A percentile compares a stretch with the other conserved stretches of the same genome.
These are phyloP conservation scores for Volucella zonaria DNA, from an alignment of 2,888 invertebrate genomes.

Conservation along the genomic window DNA sequence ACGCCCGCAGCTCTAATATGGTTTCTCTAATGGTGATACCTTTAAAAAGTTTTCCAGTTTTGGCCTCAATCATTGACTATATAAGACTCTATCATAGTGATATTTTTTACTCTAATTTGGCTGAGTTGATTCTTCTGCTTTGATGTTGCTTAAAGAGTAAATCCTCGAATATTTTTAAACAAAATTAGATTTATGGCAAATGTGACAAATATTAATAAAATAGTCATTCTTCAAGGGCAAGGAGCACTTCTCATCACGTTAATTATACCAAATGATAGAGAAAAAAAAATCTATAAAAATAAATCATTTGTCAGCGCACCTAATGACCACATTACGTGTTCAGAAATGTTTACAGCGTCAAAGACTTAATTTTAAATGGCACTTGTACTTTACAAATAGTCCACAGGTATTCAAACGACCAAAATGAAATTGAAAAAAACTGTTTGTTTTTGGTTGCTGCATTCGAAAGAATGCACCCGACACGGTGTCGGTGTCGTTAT, in stretches of 20 bases:
- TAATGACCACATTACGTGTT: constrained; percentile 28
- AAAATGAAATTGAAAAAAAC: not conserved
- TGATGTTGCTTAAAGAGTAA: too few species aligned
- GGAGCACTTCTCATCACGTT: not conserved
- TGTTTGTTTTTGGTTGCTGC: constrained; percentile 34
- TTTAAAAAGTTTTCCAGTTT: too few species aligned
- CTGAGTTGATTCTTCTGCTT: too few species aligned
- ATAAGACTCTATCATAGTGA: too few species aligned
- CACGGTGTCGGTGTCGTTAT: constrained; percentile 17
- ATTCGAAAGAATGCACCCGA: constrained; percentile 39
- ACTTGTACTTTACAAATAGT: not conserved
- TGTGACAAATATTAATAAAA: not conserved
- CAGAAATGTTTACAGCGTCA: constrained; percentile 6
- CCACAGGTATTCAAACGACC: constrained; percentile 18
- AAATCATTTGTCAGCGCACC: constrained; percentile 40
- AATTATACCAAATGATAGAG: not conserved
- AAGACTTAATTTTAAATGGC: constrained; percentile 41
- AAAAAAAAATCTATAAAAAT: not conserved
- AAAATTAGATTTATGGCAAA: not conserved
- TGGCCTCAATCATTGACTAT: too few species aligned
- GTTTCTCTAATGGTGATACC: too few species aligned
- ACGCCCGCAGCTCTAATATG: too few species aligned
- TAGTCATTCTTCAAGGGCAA: not conserved
- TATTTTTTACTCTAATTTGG: too few species aligned
- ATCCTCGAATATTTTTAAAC: too few species aligned